Evolutionary conservation across 2,113 vertebrate species (phyloP).

Genomic region (Noctilio leporinus): DNA sequence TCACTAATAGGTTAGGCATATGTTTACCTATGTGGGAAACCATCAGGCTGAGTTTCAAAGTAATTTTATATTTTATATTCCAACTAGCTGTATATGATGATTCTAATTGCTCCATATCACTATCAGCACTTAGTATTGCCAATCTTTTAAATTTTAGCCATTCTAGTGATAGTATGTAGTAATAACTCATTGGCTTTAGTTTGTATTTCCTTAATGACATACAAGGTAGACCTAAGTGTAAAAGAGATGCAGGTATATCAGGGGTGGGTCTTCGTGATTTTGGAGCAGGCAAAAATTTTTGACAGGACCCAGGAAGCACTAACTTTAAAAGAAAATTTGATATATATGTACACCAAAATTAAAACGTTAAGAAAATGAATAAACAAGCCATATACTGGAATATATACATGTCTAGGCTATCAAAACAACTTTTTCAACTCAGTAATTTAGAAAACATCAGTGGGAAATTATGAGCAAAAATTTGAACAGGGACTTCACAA

Average conservation of each 20-base stretch:
- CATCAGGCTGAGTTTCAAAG: neutral
- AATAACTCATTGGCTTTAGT: neutral
- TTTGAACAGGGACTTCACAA: neutral
- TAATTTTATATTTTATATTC: neutral
- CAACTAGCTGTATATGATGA: neutral
- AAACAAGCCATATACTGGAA: neutral
- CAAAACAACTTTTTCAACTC: neutral
- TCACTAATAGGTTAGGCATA: neutral
- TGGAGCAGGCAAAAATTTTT: neutral
- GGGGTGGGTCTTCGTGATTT: neutral
- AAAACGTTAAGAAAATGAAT: neutral
- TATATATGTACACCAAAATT: neutral
- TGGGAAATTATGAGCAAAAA: neutral
- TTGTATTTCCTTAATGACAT: neutral
- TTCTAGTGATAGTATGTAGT: neutral
- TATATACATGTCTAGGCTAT: neutral
- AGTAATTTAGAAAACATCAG: neutral
- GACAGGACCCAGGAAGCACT: neutral
- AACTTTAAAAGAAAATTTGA: neutral
- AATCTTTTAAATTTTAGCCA: neutral
- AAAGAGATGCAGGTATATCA: neutral
- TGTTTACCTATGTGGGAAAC: neutral
- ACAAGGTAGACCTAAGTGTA: neutral
- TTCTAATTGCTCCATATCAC: neutral
- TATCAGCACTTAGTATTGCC: neutral